Base-by-base conservation (phyloP, 2,888 invertebrate genomes). In the Hypselothyrea guttata region DNA sequence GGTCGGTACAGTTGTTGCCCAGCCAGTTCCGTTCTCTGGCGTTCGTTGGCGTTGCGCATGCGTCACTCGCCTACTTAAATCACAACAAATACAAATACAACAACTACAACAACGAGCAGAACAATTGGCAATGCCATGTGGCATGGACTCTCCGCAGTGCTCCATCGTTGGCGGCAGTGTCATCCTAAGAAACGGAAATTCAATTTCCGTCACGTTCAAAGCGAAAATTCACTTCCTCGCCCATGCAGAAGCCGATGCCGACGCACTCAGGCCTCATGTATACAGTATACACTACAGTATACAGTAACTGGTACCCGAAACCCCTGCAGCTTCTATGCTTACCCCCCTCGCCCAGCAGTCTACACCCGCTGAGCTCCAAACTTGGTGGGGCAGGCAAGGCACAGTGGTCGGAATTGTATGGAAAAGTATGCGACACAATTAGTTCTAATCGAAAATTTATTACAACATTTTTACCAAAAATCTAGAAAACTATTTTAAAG, bases 141-240 rank as follows among this genome's bases (percentile, higher is more conserved):
- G 42, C 38, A 13, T 44, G 55, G 44, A 64, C 44, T 51, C 38
- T 2, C 15, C 4, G 15, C 13, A n/a, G 54, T 15, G 49, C 65
- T 38, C 13, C 67, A 41, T 53, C 48, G 71, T 68, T 68, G 63
- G 73, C 68, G 73, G 55, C 71, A 69, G 74, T 71, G 69, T 81
- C 73, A 67, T 67, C 52, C 67, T 64, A 71, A 78, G 85, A 78
- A 83, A 75, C 79, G 79, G 85, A 79, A 79, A 79, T 79, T 84
- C 66, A 84, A 79, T 82, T 79, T 79, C 85, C 79, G 83, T 77
- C 85, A 84, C 85, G 84, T 82, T 67, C 75, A 58, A 44, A 57
- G 72, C 73, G 56, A 68, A 22, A 74, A 64, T 59, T 62, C 55
- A 72, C 72, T 72, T 72, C 72, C 72, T 72, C 75, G 75, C 75